Evolutionary conservation across 1,140 invertebrate genomes (phyloP), one percentile per base, ranked within the genome.

Genomic region (Neodiprion pinetum): DNA sequence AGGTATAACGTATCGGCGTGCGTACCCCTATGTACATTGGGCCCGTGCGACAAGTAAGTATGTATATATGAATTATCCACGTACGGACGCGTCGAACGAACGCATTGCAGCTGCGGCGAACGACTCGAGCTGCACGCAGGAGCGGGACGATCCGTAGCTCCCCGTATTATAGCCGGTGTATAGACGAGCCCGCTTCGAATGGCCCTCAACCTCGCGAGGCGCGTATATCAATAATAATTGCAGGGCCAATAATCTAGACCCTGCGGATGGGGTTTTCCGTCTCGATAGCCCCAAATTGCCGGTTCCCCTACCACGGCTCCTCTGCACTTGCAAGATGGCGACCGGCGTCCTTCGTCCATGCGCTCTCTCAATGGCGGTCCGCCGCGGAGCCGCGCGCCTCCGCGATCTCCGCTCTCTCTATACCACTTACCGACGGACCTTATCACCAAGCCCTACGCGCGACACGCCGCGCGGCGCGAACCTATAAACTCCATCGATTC

Each of bases 201-300:
- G 53, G 53, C 53, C 53, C 11, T 17, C 11, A 7, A 9, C 53
- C 53, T 61, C 53, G 77, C 84, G 83, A 80, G 81, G 80, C 81
- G 84, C 85, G 86, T 88, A 88, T 88, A 88, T 88, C 86, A 87
- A 87, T 83, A 84, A 86, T 88, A 88, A 88, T 88, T 88, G 85
- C 85, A 86, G 86, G 84, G 84, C 86, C 86, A 87, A 88, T 88
- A 88, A 88, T 87, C 87, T 87, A 88, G 81, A 84, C 53, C 53
- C 53, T 61, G 53, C 53, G 53, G 53, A 61, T 40, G 53, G 53
- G 53, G 53, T 61, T 61, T 61, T 61, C 53, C 53, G 82, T 80
- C 82, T 84, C 83, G 83, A 85, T 85, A 85, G 83, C 82, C 83
- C 83, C 80, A 84, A 84, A 84, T 84, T 84, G 82, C 82, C 48